Evolutionary conservation across 1,140 invertebrate species (phyloP), one percentile per base, ranked within the genome.

Genomic region (Homarus americanus): DNA sequence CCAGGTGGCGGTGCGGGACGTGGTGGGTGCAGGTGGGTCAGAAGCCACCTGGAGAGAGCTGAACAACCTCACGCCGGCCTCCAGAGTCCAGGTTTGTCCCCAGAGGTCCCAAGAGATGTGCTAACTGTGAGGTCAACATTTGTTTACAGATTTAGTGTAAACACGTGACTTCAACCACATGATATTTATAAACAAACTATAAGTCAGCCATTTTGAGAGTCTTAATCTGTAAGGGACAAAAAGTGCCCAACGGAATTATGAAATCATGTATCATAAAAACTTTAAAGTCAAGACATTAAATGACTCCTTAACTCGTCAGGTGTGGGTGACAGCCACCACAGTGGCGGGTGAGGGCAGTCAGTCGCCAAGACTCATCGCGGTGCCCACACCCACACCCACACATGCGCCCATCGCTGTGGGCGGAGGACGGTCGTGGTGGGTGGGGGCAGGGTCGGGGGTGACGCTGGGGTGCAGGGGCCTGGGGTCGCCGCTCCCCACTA

Each of bases 401-500:
- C 72, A 92, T 44, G 58, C 87, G 1, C 92, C 92, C 79, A 41
- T 92, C 24, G 89, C 89, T 44, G 78, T 92, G 44, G 87, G 87
- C 12, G 87, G 87, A 24, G 82, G 87, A 17, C 32, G 83, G n/a
- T 53, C 73, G 17, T 92, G 92, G 92, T 44, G 88, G 49, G 92
- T 92, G 24, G 80, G 87, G 12, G 63, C 41, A 17, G 88, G 88
- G 20, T 83, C 87, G 15, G 92, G 87, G n/a, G 83, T 92, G 7
- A 91, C 83, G 10, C 79, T 93, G 2, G 92, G 93, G 66, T 95
- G 93, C 53, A 91, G 93, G 12, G 94, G 94, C 36, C 93, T 93
- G 73, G 95, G 95, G 7, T 94, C 94, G 66, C 95, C 95, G 53
- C 66, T 89, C 38, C 95, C 95, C 24, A 92, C 93, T 38, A 93